A percentile compares a stretch with the other conserved stretches of the same genome.
These are phyloP conservation scores for Synaphobranchus kaupii DNA, from an alignment of 2,797 vertebrate species.

Conservation along the genomic window DNA sequence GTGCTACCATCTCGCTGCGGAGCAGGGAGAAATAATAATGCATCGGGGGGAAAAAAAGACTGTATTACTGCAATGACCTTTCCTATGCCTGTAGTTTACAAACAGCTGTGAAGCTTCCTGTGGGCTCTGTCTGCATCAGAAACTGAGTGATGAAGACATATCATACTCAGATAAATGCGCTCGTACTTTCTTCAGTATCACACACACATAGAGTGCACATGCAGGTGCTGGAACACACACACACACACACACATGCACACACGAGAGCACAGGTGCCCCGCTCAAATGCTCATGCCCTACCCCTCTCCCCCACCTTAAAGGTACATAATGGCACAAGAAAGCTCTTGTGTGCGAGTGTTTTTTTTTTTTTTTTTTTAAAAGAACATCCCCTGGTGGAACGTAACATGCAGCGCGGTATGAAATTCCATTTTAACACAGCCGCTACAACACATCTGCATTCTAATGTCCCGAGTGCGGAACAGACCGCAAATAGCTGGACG, in stretches of 20 bases:
- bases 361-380: constrained; percentile 42
- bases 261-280: constrained; percentile 24
- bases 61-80: constrained; percentile 79
- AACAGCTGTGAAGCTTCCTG: constrained; percentile 79
- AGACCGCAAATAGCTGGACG: constrained; percentile 16
- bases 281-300: constrained; percentile 40
- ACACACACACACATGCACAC: not conserved
- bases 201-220: not conserved
- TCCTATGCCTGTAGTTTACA: constrained; percentile 76
- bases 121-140: constrained; percentile 78
- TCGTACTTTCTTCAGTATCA: not conserved
- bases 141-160: constrained; percentile 69
- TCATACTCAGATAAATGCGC: constrained; percentile 68
- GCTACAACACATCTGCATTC: constrained; percentile 40
- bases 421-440: constrained; percentile 47
- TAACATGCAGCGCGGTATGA: constrained; percentile 38
- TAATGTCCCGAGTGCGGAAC: constrained; percentile 33
- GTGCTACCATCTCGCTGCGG: constrained; percentile 66
- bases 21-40: constrained; percentile 71
- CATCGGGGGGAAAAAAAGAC: constrained; percentile 61
- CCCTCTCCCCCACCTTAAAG: constrained; percentile 48
- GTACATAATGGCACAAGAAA: constrained; percentile 41
- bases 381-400: constrained; percentile 34
- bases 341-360: constrained; percentile 34
- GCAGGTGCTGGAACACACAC: not conserved